A percentile compares a stretch with the other conserved stretches of the same genome.
phyloP scores from a whole-genome alignment of 2,113 vertebrate genomes.

The Lampris incognitus region DNA sequence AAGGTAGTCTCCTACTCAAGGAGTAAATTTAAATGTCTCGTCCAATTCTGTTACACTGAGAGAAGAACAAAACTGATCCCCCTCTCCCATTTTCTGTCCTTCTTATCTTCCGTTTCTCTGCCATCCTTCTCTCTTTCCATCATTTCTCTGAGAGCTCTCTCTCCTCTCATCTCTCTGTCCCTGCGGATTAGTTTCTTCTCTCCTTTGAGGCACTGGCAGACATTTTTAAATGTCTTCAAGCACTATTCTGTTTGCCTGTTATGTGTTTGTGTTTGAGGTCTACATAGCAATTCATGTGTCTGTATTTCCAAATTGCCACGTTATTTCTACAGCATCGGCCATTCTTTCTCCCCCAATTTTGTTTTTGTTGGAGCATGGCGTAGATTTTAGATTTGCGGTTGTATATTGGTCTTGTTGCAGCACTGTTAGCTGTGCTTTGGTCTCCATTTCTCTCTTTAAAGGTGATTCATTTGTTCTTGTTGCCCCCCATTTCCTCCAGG shows the following conservation, averaged over 20 bases:
- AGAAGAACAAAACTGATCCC: slow-evolving; percentile 10
- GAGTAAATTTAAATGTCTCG: slow-evolving; percentile 43
- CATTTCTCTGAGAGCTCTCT: slow-evolving; percentile 5
- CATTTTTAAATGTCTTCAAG: slow-evolving; percentile 70
- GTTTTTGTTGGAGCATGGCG: slow-evolving; percentile 56
- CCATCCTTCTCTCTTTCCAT: too few species aligned
- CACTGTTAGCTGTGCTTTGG: slow-evolving; percentile 60
- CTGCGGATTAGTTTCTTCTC: slow-evolving; percentile 33
- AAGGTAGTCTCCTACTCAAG: slow-evolving; percentile 27
- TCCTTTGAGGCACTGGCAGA: slow-evolving; percentile 37
- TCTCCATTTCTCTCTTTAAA: slow-evolving; percentile 60
- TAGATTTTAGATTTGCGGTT: slow-evolving; percentile 66
- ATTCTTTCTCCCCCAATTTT: slow-evolving; percentile 61
- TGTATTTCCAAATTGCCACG: slow-evolving; percentile 64
- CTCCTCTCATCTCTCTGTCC: slow-evolving; percentile 45
- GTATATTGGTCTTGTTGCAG: slow-evolving; percentile 67
- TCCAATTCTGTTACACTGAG: slow-evolving; percentile 18
- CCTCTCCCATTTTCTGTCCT: too few species aligned
- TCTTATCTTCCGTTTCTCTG: too few species aligned
- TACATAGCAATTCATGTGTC: slow-evolving; percentile 71
- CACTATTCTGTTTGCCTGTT: slow-evolving; percentile 50
- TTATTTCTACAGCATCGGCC: slow-evolving; percentile 76
- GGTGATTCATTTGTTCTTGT: slow-evolving; percentile 54
- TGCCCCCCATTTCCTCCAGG: slow-evolving; percentile 78
- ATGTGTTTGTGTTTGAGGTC: slow-evolving; percentile 65